Percentiles rank a stretch among this genome's conserved stretches.
phyloP scores from a whole-genome alignment of 2,797 vertebrate genomes.

The Sternarchorhynchus goeldii region DNA sequence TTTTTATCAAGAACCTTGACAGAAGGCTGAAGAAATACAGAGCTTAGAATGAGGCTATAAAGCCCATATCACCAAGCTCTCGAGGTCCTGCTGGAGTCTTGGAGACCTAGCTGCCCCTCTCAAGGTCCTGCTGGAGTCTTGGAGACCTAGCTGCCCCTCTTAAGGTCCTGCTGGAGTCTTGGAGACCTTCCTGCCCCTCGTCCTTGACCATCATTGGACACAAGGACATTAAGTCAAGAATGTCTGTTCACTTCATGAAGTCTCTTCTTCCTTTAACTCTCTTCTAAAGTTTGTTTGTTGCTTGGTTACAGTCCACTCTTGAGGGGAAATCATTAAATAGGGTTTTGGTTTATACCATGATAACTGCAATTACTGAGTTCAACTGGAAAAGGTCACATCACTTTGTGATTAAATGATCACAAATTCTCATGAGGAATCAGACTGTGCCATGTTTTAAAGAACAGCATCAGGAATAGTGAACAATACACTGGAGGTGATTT shows the following conservation, averaged over 20 bases:
- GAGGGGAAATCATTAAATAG: too few relatives aligned
- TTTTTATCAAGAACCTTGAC: constrained; percentile 30
- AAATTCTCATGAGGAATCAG: not conserved
- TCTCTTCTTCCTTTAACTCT: constrained; percentile 36
- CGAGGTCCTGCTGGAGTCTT: constrained; percentile 61
- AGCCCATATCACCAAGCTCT: constrained; percentile 63
- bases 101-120: constrained; percentile 60
- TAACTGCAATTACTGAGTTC: not conserved
- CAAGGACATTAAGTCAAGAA: constrained; percentile 45
- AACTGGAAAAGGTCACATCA: not conserved
- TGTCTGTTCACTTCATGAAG: constrained; percentile 52
- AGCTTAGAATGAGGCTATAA: constrained; percentile 64
- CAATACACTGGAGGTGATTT: constrained; percentile 11
- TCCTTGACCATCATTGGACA: constrained; percentile 53
- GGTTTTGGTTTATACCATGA: too few relatives aligned
- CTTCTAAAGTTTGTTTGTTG: constrained; percentile 44
- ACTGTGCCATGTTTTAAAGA: not conserved
- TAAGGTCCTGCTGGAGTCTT: constrained; percentile 61
- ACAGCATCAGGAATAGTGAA: not conserved
- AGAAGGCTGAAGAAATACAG: constrained; percentile 54
- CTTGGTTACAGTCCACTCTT: constrained; percentile 30
- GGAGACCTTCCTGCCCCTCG: constrained; percentile 52
- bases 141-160: constrained; percentile 60
- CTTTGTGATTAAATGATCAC: not conserved
- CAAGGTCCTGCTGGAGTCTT: constrained; percentile 61